Conservation (phyloP, 2,888 invertebrate species). For the Latrodectus hesperus region DNA sequence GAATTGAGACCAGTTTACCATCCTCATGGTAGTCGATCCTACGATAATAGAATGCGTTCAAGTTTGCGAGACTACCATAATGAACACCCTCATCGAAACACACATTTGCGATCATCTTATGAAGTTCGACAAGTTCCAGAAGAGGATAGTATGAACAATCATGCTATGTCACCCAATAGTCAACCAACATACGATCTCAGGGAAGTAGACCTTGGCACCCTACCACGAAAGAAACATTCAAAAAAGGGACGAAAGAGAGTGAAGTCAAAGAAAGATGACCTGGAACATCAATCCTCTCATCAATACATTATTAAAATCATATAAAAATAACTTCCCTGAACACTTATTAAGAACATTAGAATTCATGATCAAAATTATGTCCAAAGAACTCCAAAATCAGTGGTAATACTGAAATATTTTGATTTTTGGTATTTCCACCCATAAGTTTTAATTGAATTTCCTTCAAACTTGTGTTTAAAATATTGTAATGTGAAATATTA, state of each 20-base stretch:
- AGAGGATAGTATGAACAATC: not conserved
- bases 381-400: too few species aligned
- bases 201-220: not conserved
- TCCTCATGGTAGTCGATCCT: not conserved
- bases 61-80: not conserved
- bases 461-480: too few species aligned
- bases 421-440: too few species aligned
- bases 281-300: conserved; percentile 46
- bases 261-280: conserved; percentile 16
- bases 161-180: not conserved
- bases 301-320: conserved; percentile 54
- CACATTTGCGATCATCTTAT: conserved; percentile 12
- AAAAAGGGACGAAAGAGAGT: conserved; percentile 13
- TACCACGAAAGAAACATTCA: not conserved
- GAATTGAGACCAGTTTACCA: not conserved
- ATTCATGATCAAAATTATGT: too few species aligned
- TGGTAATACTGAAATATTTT: too few species aligned
- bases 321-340: not conserved
- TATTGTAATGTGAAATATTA: too few species aligned
- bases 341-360: not conserved
- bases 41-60: not conserved
- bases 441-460: too few species aligned
- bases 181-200: conserved; percentile 21
- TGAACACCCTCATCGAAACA: not conserved
- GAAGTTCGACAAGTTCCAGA: not conserved